Conservation (phyloP, 2,113 vertebrate species). For the Nothobranchius furzeri region DNA sequence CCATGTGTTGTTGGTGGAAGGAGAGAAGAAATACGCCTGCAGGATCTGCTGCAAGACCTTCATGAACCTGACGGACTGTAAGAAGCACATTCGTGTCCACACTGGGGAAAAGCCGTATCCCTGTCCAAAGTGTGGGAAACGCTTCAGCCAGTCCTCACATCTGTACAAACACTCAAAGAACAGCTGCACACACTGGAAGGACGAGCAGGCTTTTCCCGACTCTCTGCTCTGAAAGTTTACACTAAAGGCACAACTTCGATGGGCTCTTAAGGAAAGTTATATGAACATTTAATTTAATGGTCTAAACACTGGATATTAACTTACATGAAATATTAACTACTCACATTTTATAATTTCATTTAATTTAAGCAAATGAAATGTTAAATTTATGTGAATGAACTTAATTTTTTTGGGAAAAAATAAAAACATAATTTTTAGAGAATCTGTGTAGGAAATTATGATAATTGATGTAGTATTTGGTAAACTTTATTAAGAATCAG, state of each 20-base stretch:
- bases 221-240: conserved; percentile 76
- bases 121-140: conserved; percentile 93
- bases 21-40: conserved; percentile 95
- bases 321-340: not conserved
- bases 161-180: conserved; percentile 98
- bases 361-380: conserved; percentile 11
- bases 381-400: conserved; percentile 15
- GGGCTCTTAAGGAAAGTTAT: too few species aligned
- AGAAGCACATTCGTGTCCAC: conserved; percentile 97
- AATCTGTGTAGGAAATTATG: not conserved
- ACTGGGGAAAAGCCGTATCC: conserved; percentile 95
- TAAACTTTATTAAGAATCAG: conserved; percentile 6
- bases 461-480: conserved; percentile 32
- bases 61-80: conserved; percentile 94
- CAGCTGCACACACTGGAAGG: conserved; percentile 93
- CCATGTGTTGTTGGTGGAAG: conserved; percentile 93
- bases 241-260: too few species aligned
- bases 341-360: conserved; percentile 1
- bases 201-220: conserved; percentile 80
- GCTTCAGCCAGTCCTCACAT: conserved; percentile 97
- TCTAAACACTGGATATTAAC: not conserved
- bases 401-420: conserved; percentile 4
- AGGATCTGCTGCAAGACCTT: conserved; percentile 99
- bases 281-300: too few species aligned
- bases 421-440: not conserved